Evolutionary conservation across 2,888 invertebrate species (phyloP).

Genomic region (Neocrepidodera transversa): DNA sequence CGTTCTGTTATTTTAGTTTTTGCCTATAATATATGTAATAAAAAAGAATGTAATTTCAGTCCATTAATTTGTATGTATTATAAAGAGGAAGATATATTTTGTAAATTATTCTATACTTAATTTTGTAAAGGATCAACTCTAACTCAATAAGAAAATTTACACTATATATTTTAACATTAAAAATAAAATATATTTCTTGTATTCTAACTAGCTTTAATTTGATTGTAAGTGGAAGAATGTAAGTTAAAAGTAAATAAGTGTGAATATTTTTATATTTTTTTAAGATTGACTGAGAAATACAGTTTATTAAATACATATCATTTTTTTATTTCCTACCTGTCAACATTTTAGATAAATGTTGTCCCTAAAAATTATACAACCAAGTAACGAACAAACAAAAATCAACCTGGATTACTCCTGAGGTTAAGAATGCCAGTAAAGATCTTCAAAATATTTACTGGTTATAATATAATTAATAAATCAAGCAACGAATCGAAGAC

Average conservation of each 20-base stretch:
- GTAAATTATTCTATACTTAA: constrained; percentile 7
- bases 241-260: constrained; percentile 17
- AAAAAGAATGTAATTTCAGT: background rate
- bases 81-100: constrained; percentile 3
- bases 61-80: constrained; percentile 3
- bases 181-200: background rate
- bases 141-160: background rate
- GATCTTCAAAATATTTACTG: no score
- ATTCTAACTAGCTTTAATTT: constrained; percentile 11
- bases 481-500: no score
- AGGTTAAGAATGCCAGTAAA: no score
- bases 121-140: constrained; percentile 8
- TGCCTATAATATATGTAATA: background rate
- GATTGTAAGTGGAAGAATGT: constrained; percentile 14
- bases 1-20: background rate
- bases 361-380: no score
- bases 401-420: no score
- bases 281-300: constrained; percentile 46
- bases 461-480: no score
- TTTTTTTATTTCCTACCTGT: background rate
- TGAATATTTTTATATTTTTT: constrained; percentile 42
- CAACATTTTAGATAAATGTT: no score
- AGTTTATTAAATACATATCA: background rate
- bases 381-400: no score
- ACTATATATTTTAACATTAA: constrained; percentile 3